Evolutionary conservation across 2,797 vertebrate genomes (phyloP), one percentile per base, ranked within the genome.

Genomic region (Anguilla marmorata): DNA sequence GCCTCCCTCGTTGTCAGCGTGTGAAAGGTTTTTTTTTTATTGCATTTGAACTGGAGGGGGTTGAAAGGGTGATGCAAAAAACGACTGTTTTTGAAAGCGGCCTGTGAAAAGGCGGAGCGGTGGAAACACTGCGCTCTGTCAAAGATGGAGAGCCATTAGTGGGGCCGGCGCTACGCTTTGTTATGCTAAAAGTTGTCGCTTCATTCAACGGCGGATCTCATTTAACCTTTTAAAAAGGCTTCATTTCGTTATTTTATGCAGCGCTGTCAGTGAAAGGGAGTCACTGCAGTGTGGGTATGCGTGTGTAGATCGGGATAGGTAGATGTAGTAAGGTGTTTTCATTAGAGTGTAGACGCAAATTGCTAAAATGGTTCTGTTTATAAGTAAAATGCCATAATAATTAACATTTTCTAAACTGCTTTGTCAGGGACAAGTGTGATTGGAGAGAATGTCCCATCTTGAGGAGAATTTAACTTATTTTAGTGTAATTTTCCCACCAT

Each of bases 71-170:
- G 89, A 91, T 90, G 92, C 52, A 54, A 54, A 58, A 12, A 58
- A 19, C 3, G 3, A 16, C 56, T 19, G 14, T 58, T 94, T 92
- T 72, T 89, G 89, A 94, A 92, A 94, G 90, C 72, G 93, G 93
- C 94, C 93, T 92, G 91, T 93, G 94, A 96, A 95, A 92, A 92
- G 93, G 92, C 92, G 90, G 92, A 91, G 85, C 94, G 91, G 94
- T 94, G 94, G 96, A 93, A 94, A 94, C 94, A 93, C 93, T 95
- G 95, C 93, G 94, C 93, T 91, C 94, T 92, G 93, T 93, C 94
- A 92, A 90, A 94, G 93, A 95, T 94, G 93, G 94, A 93, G 94
- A 94, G 93, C 95, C 95, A 96, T 96, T 96, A 96, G 95, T 93
- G 94, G 92, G 90, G 41, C 93, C 91, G 92, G 14, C 87, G 93